phyloP scores from a whole-genome alignment of 2,888 invertebrate genomes.

The Eremobia ochroleuca region DNA sequence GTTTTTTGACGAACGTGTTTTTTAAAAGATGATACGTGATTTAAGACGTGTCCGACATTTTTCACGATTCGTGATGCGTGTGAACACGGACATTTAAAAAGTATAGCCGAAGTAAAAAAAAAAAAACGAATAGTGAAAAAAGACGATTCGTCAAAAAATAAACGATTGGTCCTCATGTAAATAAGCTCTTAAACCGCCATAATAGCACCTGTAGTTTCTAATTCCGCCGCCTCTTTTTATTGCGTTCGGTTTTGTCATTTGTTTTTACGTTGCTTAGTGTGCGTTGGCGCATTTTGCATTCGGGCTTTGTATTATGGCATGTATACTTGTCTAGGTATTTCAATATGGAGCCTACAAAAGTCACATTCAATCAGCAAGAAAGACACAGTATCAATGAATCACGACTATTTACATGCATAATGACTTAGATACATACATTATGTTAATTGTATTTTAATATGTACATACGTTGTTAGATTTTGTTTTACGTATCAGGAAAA shows the following conservation, averaged over 20 bases:
- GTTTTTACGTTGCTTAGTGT: slow-evolving; percentile 13
- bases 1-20: no score
- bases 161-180: no score
- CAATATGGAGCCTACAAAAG: slow-evolving; percentile 16
- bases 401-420: slow-evolving; percentile 56
- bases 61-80: no score
- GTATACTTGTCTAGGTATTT: slow-evolving; percentile 13
- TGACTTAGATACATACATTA: slow-evolving; percentile 60
- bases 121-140: no score
- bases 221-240: not conserved
- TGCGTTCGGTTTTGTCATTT: not conserved
- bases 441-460: slow-evolving; percentile 55
- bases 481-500: slow-evolving; percentile 27
- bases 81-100: no score
- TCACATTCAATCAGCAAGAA: slow-evolving; percentile 37
- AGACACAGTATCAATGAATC: slow-evolving; percentile 56
- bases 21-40: no score
- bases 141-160: no score
- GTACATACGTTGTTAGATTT: slow-evolving; percentile 25
- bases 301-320: slow-evolving; percentile 2
- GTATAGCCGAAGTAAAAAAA: no score
- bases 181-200: not conserved
- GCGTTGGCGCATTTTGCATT: slow-evolving; percentile 17
- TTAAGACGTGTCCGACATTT: no score
- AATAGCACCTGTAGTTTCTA: slow-evolving; percentile 6